Conservation (phyloP, 2,113 vertebrate species). For the Macroglossus sobrinus region DNA sequence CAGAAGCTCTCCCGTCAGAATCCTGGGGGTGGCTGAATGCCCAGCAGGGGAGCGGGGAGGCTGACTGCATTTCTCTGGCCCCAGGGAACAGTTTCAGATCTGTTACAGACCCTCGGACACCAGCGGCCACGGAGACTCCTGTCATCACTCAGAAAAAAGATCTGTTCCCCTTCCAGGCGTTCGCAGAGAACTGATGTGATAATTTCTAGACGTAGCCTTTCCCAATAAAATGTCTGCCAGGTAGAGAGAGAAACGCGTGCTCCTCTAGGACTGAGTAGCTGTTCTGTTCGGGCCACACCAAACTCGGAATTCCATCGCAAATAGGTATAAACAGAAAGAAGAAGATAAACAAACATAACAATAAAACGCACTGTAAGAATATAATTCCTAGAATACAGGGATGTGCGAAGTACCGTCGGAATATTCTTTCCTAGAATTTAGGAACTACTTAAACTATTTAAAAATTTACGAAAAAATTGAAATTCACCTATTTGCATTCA, state of each 20-base stretch:
- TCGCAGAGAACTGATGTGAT: neutral
- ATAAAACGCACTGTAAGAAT: neutral
- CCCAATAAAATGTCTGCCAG: neutral
- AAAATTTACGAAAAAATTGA: neutral
- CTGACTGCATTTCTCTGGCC: neutral
- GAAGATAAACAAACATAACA: neutral
- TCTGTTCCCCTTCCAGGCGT: too few relatives aligned
- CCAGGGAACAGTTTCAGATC: neutral
- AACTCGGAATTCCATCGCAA: neutral
- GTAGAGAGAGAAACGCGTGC: neutral
- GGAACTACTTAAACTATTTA: neutral
- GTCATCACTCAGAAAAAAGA: neutral
- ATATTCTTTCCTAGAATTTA: neutral
- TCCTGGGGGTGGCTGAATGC: neutral
- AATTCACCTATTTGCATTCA: neutral
- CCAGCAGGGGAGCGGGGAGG: neutral
- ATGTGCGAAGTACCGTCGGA: neutral
- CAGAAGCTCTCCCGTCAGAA: neutral
- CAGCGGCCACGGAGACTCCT: fast-evolving
- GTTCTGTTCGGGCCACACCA: fast-evolving
- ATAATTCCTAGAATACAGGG: neutral
- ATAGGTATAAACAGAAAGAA: neutral
- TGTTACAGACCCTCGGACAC: neutral
- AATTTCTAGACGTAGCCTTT: neutral
- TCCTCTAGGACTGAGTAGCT: fast-evolving